phyloP scores from a whole-genome alignment of 2,888 invertebrate genomes.

The Lasius platythorax region DNA sequence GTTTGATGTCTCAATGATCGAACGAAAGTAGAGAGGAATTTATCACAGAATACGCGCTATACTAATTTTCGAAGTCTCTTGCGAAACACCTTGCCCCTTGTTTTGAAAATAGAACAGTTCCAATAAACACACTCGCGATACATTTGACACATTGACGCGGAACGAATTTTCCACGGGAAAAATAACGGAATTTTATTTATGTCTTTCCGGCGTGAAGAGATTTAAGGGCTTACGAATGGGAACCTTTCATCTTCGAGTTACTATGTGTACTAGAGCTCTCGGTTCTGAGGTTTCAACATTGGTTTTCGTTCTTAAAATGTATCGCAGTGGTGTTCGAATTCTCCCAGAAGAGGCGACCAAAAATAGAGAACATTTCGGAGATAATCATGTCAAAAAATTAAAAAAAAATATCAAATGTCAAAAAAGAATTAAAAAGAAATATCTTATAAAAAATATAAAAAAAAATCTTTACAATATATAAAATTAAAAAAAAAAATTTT shows the following conservation, averaged over 20 bases:
- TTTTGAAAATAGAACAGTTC: background rate
- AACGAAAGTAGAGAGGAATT: background rate
- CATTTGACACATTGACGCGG: slow-evolving; percentile 14
- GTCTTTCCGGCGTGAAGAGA: slow-evolving; percentile 27
- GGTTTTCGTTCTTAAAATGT: slow-evolving; percentile 32
- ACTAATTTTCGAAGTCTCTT: slow-evolving; percentile 27
- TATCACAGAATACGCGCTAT: background rate
- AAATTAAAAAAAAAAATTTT: background rate
- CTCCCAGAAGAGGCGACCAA: background rate
- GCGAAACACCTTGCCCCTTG: slow-evolving; percentile 4
- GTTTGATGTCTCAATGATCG: background rate
- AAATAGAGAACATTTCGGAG: slow-evolving; percentile 12
- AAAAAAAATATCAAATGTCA: background rate
- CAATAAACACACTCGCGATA: slow-evolving; percentile 18
- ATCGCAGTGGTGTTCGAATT: slow-evolving; percentile 4
- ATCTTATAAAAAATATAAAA: background rate
- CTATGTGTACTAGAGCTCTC: background rate
- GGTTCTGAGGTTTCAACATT: background rate
- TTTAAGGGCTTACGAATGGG: slow-evolving; percentile 26
- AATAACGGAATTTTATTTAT: slow-evolving; percentile 34
- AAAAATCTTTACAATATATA: background rate
- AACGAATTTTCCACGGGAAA: slow-evolving; percentile 17
- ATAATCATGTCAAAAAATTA: background rate
- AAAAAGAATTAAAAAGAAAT: background rate
- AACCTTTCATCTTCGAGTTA: slow-evolving; percentile 22